Evolutionary conservation across 2,888 invertebrate species (phyloP), one percentile per base, ranked within the genome.

Genomic region (Aphelenchoides bicaudatus): DNA sequence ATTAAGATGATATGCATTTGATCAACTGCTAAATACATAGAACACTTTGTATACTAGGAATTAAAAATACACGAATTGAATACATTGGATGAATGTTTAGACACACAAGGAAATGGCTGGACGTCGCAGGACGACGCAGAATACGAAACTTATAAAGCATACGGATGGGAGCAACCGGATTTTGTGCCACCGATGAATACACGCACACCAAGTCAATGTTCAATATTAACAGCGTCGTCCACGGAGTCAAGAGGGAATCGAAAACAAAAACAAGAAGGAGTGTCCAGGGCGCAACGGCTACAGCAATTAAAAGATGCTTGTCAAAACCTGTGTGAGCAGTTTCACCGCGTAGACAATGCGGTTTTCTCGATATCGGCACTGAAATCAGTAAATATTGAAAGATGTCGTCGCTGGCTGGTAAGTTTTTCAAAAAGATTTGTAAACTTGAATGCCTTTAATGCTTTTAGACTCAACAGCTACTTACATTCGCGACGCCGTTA

Each of bases 281-380:
- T 13, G 27, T 54, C 23, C 68, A 65, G 68, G 70, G 2, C 68
- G 67, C 25, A 57, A 49, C 37, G 67, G 4, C 58, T 68, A 19
- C 63, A 69, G 39, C 70, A 68, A 25, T 67, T 66, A 38, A 58
- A 65, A n/a, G 51, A 51, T 6, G 53, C 6, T 5, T 51, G 8
- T 5, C 10, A 51, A 27, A 27, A 51, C 48, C 5, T 39, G 5
- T 51, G 39, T 50, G 47, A 51, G 25, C 6, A 39, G 5, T 58
- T 25, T 47, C 72, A 73, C 39, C 62, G 57, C 13, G 71, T 67
- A 4, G 74, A 74, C 48, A 51, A 74, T 47, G 74, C 74, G 10
- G 71, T 74, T 23, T 59, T 74, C 48, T 73, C 73, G 19, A 69
- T 73, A 3, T 72, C 72, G 1, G 73, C 73, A 5, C 60, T 73